Percentiles rank a stretch among this genome's conserved stretches.
phyloP scores from a whole-genome alignment of 2,113 vertebrate genomes.

The Malaclemys terrapin region DNA sequence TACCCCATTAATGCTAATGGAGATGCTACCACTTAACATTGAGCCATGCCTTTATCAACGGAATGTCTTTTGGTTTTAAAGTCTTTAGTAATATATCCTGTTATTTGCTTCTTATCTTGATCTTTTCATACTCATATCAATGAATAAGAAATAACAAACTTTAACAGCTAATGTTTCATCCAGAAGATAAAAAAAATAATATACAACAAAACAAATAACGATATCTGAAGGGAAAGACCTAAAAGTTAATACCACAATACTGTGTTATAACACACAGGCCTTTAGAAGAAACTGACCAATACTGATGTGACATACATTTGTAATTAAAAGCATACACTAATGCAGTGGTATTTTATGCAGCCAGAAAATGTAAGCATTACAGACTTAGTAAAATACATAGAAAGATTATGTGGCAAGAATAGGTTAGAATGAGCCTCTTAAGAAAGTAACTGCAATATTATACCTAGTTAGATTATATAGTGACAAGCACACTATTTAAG shows the following conservation, averaged over 20 bases:
- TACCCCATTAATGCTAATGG: slow-evolving; percentile 94
- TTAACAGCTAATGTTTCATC: slow-evolving; percentile 40
- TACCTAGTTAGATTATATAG: accelerated
- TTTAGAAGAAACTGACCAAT: not conserved
- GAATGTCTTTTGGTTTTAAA: slow-evolving; percentile 67
- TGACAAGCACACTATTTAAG: accelerated
- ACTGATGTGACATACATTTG: not conserved
- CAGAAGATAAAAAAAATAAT: slow-evolving; percentile 37
- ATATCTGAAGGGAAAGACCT: not conserved
- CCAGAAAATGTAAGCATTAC: not conserved
- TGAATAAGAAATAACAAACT: slow-evolving; percentile 51
- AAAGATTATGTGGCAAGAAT: not conserved
- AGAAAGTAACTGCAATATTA: not conserved
- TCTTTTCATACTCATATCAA: slow-evolving; percentile 62
- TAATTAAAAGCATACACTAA: not conserved
- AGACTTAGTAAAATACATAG: not conserved
- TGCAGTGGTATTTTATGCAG: not conserved
- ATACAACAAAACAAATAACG: not conserved
- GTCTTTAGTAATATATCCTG: slow-evolving; percentile 71
- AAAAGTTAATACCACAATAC: not conserved
- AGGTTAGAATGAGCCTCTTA: accelerated
- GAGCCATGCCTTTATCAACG: slow-evolving; percentile 71
- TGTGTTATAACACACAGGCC: not conserved
- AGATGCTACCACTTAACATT: slow-evolving; percentile 76
- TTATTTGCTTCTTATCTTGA: slow-evolving; percentile 70